Evolutionary conservation across 1,140 invertebrate species (phyloP).

Genomic region (Maconellicoccus hirsutus): DNA sequence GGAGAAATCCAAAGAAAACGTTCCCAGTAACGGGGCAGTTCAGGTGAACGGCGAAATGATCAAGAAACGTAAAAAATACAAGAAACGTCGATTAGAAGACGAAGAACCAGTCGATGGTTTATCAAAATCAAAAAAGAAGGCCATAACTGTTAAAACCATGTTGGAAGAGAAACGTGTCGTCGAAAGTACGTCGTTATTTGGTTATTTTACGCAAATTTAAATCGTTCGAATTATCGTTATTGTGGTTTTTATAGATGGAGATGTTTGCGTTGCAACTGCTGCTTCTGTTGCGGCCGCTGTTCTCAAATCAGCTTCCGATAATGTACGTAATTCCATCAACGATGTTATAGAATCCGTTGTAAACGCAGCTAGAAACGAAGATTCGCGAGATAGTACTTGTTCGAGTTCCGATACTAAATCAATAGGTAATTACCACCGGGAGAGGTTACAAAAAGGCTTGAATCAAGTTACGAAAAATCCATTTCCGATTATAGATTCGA

Average conservation of each 20-base stretch:
- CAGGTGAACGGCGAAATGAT: not conserved
- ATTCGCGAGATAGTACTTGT: slow-evolving; percentile 1
- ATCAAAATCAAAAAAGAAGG: slow-evolving; percentile 31
- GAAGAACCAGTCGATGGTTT: not conserved
- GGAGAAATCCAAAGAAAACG: not conserved
- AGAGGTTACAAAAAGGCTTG: too few species aligned
- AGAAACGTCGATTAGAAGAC: not conserved
- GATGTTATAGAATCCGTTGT: slow-evolving; percentile 36
- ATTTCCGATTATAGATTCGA: slow-evolving; percentile 6
- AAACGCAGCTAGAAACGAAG: slow-evolving; percentile 30
- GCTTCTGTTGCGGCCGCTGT: too few species aligned
- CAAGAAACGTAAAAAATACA: not conserved
- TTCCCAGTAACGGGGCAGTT: not conserved
- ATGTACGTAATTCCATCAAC: slow-evolving; percentile 27
- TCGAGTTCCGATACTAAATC: not conserved
- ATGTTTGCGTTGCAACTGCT: not conserved
- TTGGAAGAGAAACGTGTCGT: slow-evolving; percentile 30
- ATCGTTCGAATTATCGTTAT: too few species aligned
- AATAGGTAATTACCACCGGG: not conserved
- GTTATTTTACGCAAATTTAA: too few species aligned
- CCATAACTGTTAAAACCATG: slow-evolving; percentile 29
- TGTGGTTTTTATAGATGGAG: not conserved
- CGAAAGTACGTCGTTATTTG: not conserved
- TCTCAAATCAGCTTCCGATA: not conserved
- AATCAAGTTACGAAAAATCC: too few species aligned